Evolutionary conservation across 2,113 vertebrate genomes (phyloP).

Genomic region (Actinemys pallida): DNA sequence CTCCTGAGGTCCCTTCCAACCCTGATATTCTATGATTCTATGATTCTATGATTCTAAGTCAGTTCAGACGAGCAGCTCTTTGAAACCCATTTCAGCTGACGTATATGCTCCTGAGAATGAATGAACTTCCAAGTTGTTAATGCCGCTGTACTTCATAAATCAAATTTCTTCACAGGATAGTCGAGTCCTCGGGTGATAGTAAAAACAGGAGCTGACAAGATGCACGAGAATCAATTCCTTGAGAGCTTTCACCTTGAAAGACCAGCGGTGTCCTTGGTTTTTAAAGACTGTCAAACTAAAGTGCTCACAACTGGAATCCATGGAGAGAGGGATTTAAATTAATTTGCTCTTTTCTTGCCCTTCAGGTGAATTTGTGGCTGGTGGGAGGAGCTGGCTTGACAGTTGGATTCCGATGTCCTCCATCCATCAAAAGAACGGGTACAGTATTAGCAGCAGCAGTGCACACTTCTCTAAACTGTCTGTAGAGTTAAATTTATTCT

Average conservation of each 20-base stretch:
- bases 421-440: not conserved
- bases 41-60: slow-evolving; percentile 17
- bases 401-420: not conserved
- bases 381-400: not conserved
- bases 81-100: slow-evolving; percentile 66
- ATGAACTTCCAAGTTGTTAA: slow-evolving; percentile 63
- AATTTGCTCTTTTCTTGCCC: not conserved
- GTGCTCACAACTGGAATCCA: accelerated
- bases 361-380: not conserved
- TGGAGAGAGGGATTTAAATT: not conserved
- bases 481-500: not conserved
- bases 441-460: not conserved
- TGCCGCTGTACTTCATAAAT: slow-evolving; percentile 54
- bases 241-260: slow-evolving; percentile 66
- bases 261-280: not conserved
- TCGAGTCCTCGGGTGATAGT: slow-evolving; percentile 54
- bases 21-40: too few relatives aligned
- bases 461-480: not conserved
- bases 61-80: slow-evolving; percentile 24
- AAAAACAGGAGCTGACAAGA: slow-evolving; percentile 48
- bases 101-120: slow-evolving; percentile 64
- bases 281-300: slow-evolving; percentile 19
- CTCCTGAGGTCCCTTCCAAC: too few relatives aligned
- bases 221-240: slow-evolving; percentile 43
- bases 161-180: slow-evolving; percentile 51